Evolutionary conservation across 1,140 invertebrate species (phyloP).

Genomic region (Pteromalus puparum): DNA sequence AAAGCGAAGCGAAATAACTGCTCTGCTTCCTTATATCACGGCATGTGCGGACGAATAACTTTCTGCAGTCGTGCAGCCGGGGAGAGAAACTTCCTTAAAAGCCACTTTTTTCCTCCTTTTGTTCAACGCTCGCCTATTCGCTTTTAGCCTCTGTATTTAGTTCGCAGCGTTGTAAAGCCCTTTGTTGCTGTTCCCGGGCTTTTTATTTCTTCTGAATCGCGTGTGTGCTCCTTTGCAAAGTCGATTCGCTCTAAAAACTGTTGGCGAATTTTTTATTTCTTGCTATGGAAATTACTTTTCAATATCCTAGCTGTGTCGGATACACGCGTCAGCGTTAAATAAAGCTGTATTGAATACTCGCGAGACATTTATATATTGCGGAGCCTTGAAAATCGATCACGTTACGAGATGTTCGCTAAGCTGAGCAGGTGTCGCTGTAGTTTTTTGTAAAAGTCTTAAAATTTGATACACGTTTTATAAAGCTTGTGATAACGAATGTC

Average conservation of each 20-base stretch:
- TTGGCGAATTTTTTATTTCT: too few relatives aligned
- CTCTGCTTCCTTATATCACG: background rate
- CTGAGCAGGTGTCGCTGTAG: too few relatives aligned
- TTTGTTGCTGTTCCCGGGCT: background rate
- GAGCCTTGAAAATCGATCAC: too few relatives aligned
- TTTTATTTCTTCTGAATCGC: constrained; percentile 13
- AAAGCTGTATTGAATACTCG: too few relatives aligned
- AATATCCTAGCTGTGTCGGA: too few relatives aligned
- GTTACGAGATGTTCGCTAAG: too few relatives aligned
- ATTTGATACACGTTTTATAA: too few relatives aligned
- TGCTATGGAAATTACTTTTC: background rate
- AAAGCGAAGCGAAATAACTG: background rate
- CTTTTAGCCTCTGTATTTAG: constrained; percentile 19
- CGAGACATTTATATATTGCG: too few relatives aligned
- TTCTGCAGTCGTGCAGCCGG: background rate
- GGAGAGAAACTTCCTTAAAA: background rate
- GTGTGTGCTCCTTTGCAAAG: background rate
- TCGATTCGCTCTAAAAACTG: background rate
- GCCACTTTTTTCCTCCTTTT: background rate
- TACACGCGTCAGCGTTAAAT: too few relatives aligned
- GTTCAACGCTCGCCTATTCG: background rate
- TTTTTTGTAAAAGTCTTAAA: too few relatives aligned
- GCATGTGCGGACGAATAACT: constrained; percentile 31
- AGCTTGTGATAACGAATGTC: background rate
- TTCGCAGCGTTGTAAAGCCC: constrained; percentile 14